Base-by-base conservation (phyloP, 2,888 invertebrate genomes). In the Pachymerium ferrugineum region DNA sequence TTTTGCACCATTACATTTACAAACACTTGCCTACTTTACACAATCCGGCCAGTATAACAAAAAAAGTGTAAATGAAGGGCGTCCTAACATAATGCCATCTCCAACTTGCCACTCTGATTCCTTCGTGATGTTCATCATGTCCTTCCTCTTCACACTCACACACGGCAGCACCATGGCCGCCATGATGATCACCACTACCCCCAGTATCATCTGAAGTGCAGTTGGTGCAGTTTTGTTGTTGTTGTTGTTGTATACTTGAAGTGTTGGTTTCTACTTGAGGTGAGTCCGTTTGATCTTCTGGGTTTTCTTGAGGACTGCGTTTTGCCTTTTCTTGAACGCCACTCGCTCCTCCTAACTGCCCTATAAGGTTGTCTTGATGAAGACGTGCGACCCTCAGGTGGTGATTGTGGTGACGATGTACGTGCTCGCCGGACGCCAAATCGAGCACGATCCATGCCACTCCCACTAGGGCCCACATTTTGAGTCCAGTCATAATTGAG, bases 41-140 rank as follows among this genome's bases (percentile, higher is more conserved):
- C 33, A 85, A 78, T 22, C 83, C 85, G 25, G 85, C 84, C 29
- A 85, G 79, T 12, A 86, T 80, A 69, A 86, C 82, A 76, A 86
- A 85, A 14, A 82, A 75, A 1, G 83, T 82, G 76, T 85, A 82
- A 70, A 85, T 81, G 70, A 85, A 80, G 22, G 84, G 85, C 68
- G 82, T 81, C 71, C 82, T 81, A 10, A 84, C 81, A 75, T 81
- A 82, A 2, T 80, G 78, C 79, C 82, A 83, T 28, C 82, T 78
- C 75, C 82, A 77, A 14, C 79, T 78, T 4, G 81, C 81, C 62
- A 84, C 80, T 73, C 80, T 80, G 16, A 83, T 80, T 1, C 79
- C 79, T 1, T 28, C n/a, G 25, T 72, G 72, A 14, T 72, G n/a
- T 42, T 72, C 72, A 22, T 33, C 33, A 33, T 70, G 70, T n/a